Percentiles rank a stretch among this genome's conserved stretches.
These are phyloP conservation scores for Spisula subtruncata DNA, from an alignment of 2,888 invertebrate genomes.

Conservation along the genomic window DNA sequence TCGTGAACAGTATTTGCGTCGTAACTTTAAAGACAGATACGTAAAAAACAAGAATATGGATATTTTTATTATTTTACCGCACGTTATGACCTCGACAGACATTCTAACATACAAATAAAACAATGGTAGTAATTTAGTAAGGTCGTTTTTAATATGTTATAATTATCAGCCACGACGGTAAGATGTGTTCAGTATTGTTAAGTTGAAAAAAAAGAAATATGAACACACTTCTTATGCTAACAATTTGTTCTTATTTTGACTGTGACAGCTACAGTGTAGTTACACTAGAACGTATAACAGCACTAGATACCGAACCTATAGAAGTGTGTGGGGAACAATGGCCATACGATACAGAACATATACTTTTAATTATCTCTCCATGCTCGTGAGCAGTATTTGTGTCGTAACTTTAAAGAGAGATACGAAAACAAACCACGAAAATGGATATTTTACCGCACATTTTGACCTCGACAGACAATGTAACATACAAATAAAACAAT, in stretches of 20 bases:
- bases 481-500: background rate
- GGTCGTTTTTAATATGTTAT: background rate
- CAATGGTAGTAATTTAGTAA: background rate
- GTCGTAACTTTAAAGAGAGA: too few relatives aligned
- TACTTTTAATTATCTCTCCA: too few relatives aligned
- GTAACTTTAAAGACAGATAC: too few relatives aligned
- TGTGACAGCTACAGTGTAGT: too few relatives aligned
- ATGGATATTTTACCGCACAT: background rate
- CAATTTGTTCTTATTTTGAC: background rate
- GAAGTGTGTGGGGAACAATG: too few relatives aligned
- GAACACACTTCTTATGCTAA: background rate
- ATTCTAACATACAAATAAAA: background rate
- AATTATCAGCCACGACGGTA: background rate
- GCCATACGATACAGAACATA: too few relatives aligned
- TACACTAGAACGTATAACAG: too few relatives aligned
- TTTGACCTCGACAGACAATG: background rate
- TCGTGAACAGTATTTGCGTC: too few relatives aligned
- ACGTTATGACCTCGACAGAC: background rate
- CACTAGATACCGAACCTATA: too few relatives aligned
- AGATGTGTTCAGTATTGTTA: background rate
- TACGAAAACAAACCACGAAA: too few relatives aligned
- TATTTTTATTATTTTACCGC: background rate
- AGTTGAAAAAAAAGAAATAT: conserved; percentile 6
- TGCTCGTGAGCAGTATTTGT: too few relatives aligned
- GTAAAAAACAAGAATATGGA: too few relatives aligned